Conservation (phyloP, 2,113 vertebrate species). For the Brevimyrus niger region DNA sequence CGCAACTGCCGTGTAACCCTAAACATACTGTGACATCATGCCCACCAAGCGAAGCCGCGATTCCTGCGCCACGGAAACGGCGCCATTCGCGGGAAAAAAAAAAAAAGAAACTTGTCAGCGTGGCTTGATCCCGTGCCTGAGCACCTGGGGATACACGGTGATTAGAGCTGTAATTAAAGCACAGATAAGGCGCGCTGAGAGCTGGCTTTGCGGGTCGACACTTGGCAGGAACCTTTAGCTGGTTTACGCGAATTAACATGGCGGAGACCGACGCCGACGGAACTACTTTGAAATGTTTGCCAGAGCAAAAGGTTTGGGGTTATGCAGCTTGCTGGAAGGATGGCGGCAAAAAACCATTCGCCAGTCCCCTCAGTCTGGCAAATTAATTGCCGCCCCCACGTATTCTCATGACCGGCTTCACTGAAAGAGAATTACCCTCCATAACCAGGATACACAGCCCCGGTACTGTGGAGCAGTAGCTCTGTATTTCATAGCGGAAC, state of each 20-base stretch:
- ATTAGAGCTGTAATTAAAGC: constrained; percentile 21
- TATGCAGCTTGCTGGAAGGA: neutral
- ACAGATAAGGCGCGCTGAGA: neutral
- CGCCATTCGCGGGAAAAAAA: neutral
- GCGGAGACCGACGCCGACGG: neutral
- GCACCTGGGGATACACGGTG: neutral
- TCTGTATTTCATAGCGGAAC: neutral
- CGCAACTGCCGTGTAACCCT: constrained; percentile 45
- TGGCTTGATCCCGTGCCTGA: neutral
- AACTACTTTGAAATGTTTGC: neutral
- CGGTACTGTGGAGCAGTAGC: neutral
- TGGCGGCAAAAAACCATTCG: neutral
- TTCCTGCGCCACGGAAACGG: neutral
- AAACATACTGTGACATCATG: constrained; percentile 30
- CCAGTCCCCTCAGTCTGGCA: neutral
- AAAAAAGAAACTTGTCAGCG: neutral
- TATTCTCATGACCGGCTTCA: neutral
- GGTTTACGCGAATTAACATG: neutral
- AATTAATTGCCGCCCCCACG: neutral
- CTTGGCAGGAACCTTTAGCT: neutral
- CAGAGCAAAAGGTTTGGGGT: neutral
- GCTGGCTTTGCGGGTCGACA: neutral
- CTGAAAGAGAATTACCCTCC: neutral
- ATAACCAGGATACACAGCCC: neutral
- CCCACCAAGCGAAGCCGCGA: constrained; percentile 22